These are phyloP conservation scores for Habropoda laboriosa DNA, from an alignment of 1,140 invertebrate species.

Conservation along the genomic window DNA sequence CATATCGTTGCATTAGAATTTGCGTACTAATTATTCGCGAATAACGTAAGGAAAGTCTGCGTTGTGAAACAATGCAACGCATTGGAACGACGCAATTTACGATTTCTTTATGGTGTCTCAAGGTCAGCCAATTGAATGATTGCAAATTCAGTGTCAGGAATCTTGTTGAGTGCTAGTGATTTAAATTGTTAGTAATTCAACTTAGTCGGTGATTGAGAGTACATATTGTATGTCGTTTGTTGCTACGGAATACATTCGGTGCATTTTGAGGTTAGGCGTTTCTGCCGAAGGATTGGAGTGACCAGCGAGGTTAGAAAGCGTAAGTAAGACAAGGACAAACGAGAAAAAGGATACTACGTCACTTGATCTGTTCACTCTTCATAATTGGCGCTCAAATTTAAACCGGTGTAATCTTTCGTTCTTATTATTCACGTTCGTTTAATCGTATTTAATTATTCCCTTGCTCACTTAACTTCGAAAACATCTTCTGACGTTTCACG, in stretches of 20 bases:
- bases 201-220: background rate
- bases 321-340: background rate
- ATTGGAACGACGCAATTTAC: constrained; percentile 12
- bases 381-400: background rate
- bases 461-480: background rate
- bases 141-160: background rate
- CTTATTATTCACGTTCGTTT: no score
- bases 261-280: constrained; percentile 23
- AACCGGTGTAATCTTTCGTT: background rate
- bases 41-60: no score
- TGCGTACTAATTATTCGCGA: background rate
- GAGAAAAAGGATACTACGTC: background rate
- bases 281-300: background rate
- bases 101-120: background rate
- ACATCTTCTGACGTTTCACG: background rate
- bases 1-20: background rate
- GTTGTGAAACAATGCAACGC: no score
- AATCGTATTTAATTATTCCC: background rate
- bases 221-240: background rate
- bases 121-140: constrained; percentile 15
- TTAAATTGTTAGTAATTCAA: background rate
- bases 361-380: background rate
- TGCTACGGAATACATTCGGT: background rate
- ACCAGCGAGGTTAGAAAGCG: constrained; percentile 16
- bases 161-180: background rate